A percentile compares a stretch with the other conserved stretches of the same genome.
phyloP scores from a whole-genome alignment of 2,113 vertebrate genomes.

The Xiphophorus maculatus region DNA sequence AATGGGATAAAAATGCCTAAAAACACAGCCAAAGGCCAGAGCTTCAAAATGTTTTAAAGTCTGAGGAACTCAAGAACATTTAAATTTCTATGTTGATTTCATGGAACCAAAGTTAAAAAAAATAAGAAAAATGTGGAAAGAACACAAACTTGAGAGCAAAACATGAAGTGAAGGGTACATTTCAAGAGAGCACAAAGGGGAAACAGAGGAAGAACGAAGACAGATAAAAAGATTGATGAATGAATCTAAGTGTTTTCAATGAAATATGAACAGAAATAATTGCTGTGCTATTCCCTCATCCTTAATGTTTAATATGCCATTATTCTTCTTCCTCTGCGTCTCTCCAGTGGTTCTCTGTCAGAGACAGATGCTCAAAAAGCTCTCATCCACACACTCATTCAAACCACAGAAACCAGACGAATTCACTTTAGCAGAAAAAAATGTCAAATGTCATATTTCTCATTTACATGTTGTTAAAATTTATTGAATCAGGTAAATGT shows the following conservation, averaged over 20 bases:
- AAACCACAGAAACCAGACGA: slow-evolving; percentile 21
- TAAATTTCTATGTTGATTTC: not conserved
- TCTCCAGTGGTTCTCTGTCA: slow-evolving; percentile 33
- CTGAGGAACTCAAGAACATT: not conserved
- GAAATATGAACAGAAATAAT: slow-evolving; percentile 80
- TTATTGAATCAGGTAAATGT: slow-evolving; percentile 9
- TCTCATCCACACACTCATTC: slow-evolving; percentile 18
- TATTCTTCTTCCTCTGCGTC: slow-evolving; percentile 62
- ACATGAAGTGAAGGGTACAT: slow-evolving; percentile 3
- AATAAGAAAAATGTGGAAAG: not conserved
- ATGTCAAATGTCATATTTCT: slow-evolving; percentile 9
- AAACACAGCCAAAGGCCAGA: not conserved
- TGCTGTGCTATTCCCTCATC: slow-evolving; percentile 71
- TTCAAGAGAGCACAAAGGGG: slow-evolving; percentile 39
- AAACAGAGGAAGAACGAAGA: slow-evolving; percentile 40
- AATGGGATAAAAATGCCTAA: too few relatives aligned
- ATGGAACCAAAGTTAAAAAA: not conserved
- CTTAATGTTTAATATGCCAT: slow-evolving; percentile 79
- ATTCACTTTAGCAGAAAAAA: slow-evolving; percentile 7
- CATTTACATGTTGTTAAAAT: slow-evolving; percentile 2
- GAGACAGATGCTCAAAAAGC: slow-evolving; percentile 28
- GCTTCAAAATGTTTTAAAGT: not conserved
- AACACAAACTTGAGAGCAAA: not conserved
- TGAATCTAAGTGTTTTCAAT: slow-evolving; percentile 72
- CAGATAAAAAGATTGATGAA: slow-evolving; percentile 66